Evolutionary conservation across 2,888 invertebrate genomes (phyloP), one percentile per base, ranked within the genome.

Genomic region (Cepaea hortensis): DNA sequence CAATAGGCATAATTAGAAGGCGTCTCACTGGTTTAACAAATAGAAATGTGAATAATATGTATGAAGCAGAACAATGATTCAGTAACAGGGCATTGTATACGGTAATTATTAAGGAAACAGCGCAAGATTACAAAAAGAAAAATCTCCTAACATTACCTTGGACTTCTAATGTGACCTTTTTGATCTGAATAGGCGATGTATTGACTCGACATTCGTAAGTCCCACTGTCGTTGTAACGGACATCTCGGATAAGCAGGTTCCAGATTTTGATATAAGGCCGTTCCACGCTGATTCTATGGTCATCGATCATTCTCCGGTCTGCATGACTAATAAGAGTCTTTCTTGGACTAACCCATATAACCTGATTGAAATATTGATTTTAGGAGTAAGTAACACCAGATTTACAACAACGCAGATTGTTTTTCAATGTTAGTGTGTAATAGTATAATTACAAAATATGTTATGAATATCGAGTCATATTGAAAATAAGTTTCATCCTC

Each of bases 121-220:
- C 11, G 55, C 55, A 55, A 15, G 18, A 11, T n/a, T 68, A 20
- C 68, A 68, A 68, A 68, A 1, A 15, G 18, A 20, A 5, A 15
- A 68, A 68, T 20, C 6, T 15, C 5, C 5, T 20, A 68, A n/a
- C 11, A 68, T 85, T 83, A 94, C 94, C 93, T 90, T 91, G 90
- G 4, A 94, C 93, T 81, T 90, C 88, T 7, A 94, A 90, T 46
- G 88, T 87, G 73, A 94, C 91, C 68, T 90, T 85, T 81, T 93
- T 93, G 83, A 89, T 91, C 87, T 90, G 90, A 75, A 91, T 90
- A 15, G 93, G 93, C 18, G 87, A 87, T 3, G 93, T 93, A 91
- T 94, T 94, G 85, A 93, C 91, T 84, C 92, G 91, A 84, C 94
- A 94, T 89, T 91, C 91, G 88, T 93, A 94, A 76, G 90, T 91